phyloP scores from a whole-genome alignment of 37 sponge, comb jelly and placozoan genomes.

The Amphimedon queenslandica region DNA sequence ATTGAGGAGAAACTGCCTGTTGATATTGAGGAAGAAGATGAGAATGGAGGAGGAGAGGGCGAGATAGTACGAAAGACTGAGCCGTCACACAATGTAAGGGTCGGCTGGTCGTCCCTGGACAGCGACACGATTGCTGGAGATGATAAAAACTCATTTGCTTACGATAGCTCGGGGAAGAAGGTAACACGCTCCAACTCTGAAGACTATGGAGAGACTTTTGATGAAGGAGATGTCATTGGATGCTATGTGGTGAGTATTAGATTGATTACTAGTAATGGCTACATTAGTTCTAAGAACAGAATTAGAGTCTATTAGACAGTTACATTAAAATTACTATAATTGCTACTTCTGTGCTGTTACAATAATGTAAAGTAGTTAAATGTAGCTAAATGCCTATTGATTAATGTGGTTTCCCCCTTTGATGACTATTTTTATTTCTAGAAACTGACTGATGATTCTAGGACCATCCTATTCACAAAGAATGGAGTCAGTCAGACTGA shows the following conservation, averaged over 20 bases:
- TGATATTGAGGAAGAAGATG: slow-evolving; percentile 4
- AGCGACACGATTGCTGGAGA: slow-evolving; percentile 59
- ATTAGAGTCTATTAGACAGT: too few species aligned
- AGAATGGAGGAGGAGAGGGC: too few species aligned
- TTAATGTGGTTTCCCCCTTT: too few species aligned
- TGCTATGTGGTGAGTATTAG: slow-evolving; percentile 71
- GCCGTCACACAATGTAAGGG: slow-evolving; percentile 23
- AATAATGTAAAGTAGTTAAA: too few species aligned
- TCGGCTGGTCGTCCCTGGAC: slow-evolving; percentile 77
- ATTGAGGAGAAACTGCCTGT: not conserved
- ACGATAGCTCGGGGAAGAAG: slow-evolving; percentile 67
- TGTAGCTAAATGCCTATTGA: too few species aligned
- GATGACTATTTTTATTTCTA: slow-evolving; percentile 9
- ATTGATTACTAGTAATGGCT: too few species aligned
- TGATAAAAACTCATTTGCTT: slow-evolving; percentile 76
- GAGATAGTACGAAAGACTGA: too few species aligned
- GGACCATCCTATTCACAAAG: slow-evolving; percentile 79
- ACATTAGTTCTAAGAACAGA: too few species aligned
- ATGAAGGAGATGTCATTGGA: slow-evolving; percentile 79
- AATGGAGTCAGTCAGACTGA: slow-evolving; percentile 64
- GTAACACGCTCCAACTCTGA: slow-evolving; percentile 40
- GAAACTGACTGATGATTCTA: slow-evolving; percentile 63
- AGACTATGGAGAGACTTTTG: slow-evolving; percentile 74
- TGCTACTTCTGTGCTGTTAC: not conserved
- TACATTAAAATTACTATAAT: too few species aligned